phyloP scores from a whole-genome alignment of 2,888 invertebrate genomes.

The Mesodorylaimus sp. region DNA sequence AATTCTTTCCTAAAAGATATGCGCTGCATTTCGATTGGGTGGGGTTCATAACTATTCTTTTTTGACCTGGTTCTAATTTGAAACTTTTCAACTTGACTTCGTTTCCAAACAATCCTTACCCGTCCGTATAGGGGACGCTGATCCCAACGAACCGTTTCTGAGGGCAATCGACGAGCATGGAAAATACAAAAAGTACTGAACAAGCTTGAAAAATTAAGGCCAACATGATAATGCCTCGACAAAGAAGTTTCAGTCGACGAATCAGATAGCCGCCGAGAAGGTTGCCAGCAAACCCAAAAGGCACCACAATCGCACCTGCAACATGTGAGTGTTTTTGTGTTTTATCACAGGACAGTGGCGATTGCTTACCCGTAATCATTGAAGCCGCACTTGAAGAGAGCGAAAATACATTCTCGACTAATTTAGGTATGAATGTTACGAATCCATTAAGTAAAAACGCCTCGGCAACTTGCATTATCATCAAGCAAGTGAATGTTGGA shows the following conservation, averaged over 20 bases:
- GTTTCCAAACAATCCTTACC: too few relatives aligned
- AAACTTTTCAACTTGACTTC: too few relatives aligned
- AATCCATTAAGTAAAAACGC: neutral
- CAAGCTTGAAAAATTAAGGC: constrained; percentile 23
- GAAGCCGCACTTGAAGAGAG: constrained; percentile 23
- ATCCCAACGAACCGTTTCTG: constrained; percentile 25
- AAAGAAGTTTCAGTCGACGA: constrained; percentile 23
- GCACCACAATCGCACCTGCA: constrained; percentile 23
- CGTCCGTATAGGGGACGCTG: constrained; percentile 12
- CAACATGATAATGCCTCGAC: constrained; percentile 28
- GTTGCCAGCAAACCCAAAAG: constrained; percentile 27
- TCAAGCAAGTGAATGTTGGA: neutral
- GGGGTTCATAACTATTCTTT: too few relatives aligned
- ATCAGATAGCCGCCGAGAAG: constrained; percentile 26
- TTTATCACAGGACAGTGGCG: too few relatives aligned
- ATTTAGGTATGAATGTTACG: constrained; percentile 26
- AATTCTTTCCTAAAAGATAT: too few relatives aligned
- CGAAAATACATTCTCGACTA: constrained; percentile 25
- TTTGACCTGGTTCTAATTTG: too few relatives aligned
- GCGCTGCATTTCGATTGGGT: too few relatives aligned
- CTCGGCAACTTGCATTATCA: neutral
- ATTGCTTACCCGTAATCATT: constrained; percentile 14
- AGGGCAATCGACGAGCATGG: constrained; percentile 24
- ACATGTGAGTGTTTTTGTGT: too few relatives aligned
- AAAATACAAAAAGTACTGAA: constrained; percentile 21